Percentiles rank a stretch among this genome's conserved stretches.
Evolutionary conservation across 2,113 vertebrate species (phyloP).

Genomic region (Upupa epops): DNA sequence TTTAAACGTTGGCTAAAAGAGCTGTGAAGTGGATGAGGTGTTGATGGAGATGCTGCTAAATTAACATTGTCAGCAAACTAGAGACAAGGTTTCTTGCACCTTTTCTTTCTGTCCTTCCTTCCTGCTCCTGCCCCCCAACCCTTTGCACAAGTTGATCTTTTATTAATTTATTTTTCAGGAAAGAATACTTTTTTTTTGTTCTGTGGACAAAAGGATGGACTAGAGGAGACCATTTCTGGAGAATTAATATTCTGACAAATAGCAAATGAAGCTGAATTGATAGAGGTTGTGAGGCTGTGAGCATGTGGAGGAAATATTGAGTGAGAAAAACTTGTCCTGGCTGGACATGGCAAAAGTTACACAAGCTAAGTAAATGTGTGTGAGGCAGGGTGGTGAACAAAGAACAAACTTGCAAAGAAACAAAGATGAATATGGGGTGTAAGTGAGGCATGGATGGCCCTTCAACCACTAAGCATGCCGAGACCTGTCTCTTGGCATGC

Average conservation of each 20-base stretch:
- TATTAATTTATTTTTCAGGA: not conserved
- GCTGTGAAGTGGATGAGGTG: constrained; percentile 34
- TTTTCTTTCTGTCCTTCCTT: not conserved
- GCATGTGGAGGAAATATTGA: not conserved
- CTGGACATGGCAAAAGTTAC: not conserved
- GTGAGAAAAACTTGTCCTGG: not conserved
- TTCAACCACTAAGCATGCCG: not conserved
- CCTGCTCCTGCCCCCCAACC: rapidly evolving
- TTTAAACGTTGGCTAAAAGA: constrained; percentile 62
- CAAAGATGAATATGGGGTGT: not conserved
- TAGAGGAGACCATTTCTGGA: not conserved
- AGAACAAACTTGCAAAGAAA: not conserved
- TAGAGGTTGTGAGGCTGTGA: not conserved
- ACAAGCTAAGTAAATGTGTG: rapidly evolving
- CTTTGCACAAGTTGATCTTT: not conserved
- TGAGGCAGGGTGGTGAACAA: not conserved
- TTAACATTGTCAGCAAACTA: constrained; percentile 61
- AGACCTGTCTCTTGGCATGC: not conserved
- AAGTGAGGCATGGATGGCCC: rapidly evolving
- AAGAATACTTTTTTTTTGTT: not conserved
- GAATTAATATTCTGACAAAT: not conserved
- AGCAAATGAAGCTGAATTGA: not conserved
- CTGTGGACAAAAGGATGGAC: not conserved
- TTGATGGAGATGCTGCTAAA: constrained; percentile 56
- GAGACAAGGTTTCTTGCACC: constrained; percentile 36